These are phyloP conservation scores for Lutjanus argentimaculatus DNA, from an alignment of 2,797 vertebrate species.

Conservation along the genomic window DNA sequence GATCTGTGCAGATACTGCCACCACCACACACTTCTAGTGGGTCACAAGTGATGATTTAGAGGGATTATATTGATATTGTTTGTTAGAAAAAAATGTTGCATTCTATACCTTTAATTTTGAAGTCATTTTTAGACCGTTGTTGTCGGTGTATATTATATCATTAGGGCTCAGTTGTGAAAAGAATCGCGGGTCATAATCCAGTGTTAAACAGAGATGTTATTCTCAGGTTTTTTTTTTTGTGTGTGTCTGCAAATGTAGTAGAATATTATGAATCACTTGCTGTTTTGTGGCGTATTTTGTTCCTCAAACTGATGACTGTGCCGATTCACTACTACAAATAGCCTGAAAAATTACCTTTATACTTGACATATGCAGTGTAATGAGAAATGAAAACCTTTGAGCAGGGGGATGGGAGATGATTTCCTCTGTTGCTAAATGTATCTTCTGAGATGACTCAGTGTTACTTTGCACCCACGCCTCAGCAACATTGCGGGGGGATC, in stretches of 20 bases:
- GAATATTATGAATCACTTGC: not conserved
- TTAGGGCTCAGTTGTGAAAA: not conserved
- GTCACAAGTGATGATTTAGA: too few relatives aligned
- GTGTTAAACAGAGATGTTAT: not conserved
- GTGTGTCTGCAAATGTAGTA: too few relatives aligned
- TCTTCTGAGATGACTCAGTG: conserved; percentile 45
- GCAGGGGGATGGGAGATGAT: not conserved
- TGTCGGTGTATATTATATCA: not conserved
- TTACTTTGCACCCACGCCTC: conserved; percentile 27
- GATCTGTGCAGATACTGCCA: too few relatives aligned
- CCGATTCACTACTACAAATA: not conserved
- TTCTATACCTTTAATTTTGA: not conserved
- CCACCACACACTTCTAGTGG: too few relatives aligned
- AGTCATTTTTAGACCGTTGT: not conserved
- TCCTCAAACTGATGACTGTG: not conserved
- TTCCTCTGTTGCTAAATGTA: conserved; percentile 10
- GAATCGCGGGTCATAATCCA: not conserved
- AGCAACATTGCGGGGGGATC: not conserved
- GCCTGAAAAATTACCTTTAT: too few relatives aligned
- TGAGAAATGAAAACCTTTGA: not conserved
- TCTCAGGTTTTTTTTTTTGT: not conserved
- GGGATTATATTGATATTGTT: too few relatives aligned
- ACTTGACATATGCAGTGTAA: too few relatives aligned
- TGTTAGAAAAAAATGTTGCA: too few relatives aligned
- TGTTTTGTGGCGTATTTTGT: not conserved